These are phyloP conservation scores for Amblyteles armatorius DNA, from an alignment of 2,888 invertebrate species.

Conservation along the genomic window DNA sequence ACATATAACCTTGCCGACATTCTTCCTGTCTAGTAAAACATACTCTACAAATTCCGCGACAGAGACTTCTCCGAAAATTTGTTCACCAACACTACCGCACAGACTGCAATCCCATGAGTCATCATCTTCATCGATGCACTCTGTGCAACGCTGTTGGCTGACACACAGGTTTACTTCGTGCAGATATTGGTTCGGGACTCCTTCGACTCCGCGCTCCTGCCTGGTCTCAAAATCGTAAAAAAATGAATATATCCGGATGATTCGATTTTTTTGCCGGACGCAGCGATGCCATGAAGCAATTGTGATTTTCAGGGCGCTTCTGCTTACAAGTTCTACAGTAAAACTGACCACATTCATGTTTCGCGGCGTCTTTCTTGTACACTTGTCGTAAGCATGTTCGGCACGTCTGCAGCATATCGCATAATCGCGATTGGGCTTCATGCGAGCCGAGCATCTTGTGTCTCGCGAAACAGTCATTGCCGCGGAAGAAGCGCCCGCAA, in stretches of 20 bases:
- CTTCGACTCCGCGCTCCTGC: not conserved
- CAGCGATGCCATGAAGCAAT: too few species aligned
- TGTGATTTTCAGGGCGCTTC: not conserved
- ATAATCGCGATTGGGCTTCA: not conserved
- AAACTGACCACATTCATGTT: not conserved
- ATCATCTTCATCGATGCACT: not conserved
- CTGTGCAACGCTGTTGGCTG: not conserved
- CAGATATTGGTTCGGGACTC: not conserved
- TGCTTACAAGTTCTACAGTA: not conserved
- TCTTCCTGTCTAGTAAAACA: not conserved
- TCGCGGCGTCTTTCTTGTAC: not conserved
- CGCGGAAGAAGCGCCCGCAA: not conserved
- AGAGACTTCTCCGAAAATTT: not conserved
- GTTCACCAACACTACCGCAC: not conserved
- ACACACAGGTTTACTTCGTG: slow-evolving; percentile 6
- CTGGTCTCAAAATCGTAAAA: slow-evolving; percentile 2
- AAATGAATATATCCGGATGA: not conserved
- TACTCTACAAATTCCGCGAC: not conserved
- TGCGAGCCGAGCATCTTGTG: slow-evolving; percentile 1
- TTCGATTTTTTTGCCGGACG: not conserved
- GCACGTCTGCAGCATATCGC: not conserved
- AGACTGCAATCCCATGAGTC: not conserved
- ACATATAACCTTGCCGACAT: slow-evolving; percentile 1
- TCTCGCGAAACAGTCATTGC: not conserved
- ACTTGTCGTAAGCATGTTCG: not conserved